Evolutionary conservation across 2,888 invertebrate genomes (phyloP), one percentile per base, ranked within the genome.

Genomic region (Protophormia terraenovae): DNA sequence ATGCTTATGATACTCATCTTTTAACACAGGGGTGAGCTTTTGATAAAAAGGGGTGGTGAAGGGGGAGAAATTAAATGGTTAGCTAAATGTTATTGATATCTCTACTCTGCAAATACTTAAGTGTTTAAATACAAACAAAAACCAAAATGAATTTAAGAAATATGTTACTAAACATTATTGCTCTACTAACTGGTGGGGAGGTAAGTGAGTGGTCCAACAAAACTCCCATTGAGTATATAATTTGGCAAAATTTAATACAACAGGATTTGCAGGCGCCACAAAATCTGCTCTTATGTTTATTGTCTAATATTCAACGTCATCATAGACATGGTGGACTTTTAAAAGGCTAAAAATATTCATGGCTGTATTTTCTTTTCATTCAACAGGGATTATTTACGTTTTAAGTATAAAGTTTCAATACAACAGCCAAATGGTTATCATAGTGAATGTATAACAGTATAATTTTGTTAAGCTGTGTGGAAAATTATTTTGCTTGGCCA

Each of bases 311-410:
- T 8, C 24, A 58, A 10, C 41, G 12, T 5, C 35, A 24, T 66
- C 72, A 71, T 82, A 71, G 62, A 62, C 69, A 32, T 76, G 8
- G 10, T 60, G 66, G 38, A 41, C 60, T 1, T 32, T 64, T 32
- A 53, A 14, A 60, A 29, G 32, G 32, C 19, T 32, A 47, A 19
- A 78, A 64, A 64, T 78, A 69, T 69, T 86, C 84, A 85, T 69
- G 83, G 79, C 14, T 27, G 87, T 89, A 89, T 90, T 90, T 89
- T 87, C 87, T 88, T 87, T 89, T 89, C 89, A 89, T 90, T 91
- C 89, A 90, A 87, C 89, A 87, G 87, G 91, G 92, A 91, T 91
- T 91, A 91, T 91, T 90, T 90, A 89, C 89, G 89, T 87, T 87
- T 84, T n/a, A n/a, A n/a, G n/a, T n/a, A 88, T 85, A 84, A 89